Percentiles rank a stretch among this genome's conserved stretches.
Conservation (phyloP, 1,140 invertebrate species). For the Branchinecta lynchi region DNA sequence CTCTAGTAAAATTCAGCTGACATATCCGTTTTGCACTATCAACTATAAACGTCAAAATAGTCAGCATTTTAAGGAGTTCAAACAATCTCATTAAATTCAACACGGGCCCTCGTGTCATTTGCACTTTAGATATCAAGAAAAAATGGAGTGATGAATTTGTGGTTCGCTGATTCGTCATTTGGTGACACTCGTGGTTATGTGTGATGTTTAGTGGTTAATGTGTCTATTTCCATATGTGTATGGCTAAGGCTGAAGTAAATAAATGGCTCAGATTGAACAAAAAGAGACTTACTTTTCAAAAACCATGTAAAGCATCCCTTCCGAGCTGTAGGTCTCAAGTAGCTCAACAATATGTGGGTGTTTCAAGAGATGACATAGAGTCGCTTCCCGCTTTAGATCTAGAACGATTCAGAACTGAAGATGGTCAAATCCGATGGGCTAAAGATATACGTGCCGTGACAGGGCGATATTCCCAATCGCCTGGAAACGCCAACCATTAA, state of each 20-base stretch:
- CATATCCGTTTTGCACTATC: no score
- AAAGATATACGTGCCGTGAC: no score
- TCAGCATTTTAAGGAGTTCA: no score
- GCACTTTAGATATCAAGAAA: conserved; percentile 8
- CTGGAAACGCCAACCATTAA: no score
- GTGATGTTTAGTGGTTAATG: not conserved
- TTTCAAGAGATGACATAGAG: conserved; percentile 97
- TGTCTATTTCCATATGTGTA: no score
- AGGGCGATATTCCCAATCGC: no score
- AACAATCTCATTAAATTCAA: not conserved
- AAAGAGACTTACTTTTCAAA: conserved; percentile 90
- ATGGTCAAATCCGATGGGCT: no score
- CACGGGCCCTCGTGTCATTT: not conserved
- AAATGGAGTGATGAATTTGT: not conserved
- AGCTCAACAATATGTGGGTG: conserved; percentile 97
- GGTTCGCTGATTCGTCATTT: no score
- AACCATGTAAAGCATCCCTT: conserved; percentile 98
- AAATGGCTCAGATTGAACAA: conserved; percentile 11
- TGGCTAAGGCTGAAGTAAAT: not conserved
- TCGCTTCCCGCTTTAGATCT: conserved; percentile 94
- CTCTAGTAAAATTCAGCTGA: no score
- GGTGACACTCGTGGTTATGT: not conserved
- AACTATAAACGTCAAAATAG: no score
- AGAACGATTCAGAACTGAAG: conserved; percentile 27
- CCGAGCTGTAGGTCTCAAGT: conserved; percentile 93